These are phyloP conservation scores for Metaphire vulgaris DNA, from an alignment of 1,140 invertebrate species.

Conservation along the genomic window DNA sequence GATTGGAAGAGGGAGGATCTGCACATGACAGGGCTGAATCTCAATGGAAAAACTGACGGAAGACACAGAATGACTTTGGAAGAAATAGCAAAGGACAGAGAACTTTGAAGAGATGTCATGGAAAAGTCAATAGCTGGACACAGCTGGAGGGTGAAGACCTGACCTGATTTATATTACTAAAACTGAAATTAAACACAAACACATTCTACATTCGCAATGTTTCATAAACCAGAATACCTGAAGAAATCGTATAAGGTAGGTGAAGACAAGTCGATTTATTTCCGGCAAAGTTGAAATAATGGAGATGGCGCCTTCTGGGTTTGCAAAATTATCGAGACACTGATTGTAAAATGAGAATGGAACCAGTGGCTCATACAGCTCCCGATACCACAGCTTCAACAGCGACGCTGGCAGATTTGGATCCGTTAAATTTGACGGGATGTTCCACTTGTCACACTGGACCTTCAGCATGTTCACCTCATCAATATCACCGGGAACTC, in stretches of 20 bases:
- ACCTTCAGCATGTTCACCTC: conserved; percentile 81
- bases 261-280: conserved; percentile 70
- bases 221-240: too few species aligned
- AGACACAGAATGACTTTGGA: too few species aligned
- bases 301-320: conserved; percentile 66
- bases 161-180: too few species aligned
- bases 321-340: conserved; percentile 63
- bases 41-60: too few species aligned
- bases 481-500: conserved; percentile 90
- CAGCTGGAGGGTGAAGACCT: too few species aligned
- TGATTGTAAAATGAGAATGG: conserved; percentile 82
- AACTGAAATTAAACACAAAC: too few species aligned
- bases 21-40: too few species aligned
- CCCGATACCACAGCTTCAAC: conserved; percentile 90
- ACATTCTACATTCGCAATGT: too few species aligned
- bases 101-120: too few species aligned
- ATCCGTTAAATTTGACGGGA: conserved; percentile 59
- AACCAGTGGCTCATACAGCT: conserved; percentile 89
- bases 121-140: too few species aligned
- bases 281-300: conserved; percentile 65
- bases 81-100: too few species aligned
- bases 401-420: conserved; percentile 90
- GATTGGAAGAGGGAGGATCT: too few species aligned
- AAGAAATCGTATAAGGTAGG: conserved; percentile 86
- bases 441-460: conserved; percentile 79